Evolutionary conservation across 1,140 invertebrate species (phyloP), one percentile per base, ranked within the genome.

Genomic region (Bombus breviceps): DNA sequence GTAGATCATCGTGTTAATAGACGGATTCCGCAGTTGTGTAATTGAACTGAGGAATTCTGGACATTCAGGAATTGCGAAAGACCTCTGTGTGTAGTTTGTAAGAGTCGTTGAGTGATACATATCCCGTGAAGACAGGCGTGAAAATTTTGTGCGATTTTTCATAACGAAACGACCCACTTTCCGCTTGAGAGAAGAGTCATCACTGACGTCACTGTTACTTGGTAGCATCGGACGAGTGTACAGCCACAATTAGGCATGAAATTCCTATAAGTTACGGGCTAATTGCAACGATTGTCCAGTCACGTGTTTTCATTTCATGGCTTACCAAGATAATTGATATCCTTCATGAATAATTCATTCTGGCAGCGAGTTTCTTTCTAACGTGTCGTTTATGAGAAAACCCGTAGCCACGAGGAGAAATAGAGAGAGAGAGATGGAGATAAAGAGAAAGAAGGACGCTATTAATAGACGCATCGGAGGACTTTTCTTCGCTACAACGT

Each of bases 321-420:
- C 5, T 22, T 13, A n/a, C 15, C 76, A 22, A 13, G 76, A 85
- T 84, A 84, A 84, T 79, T 78, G 82, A 84, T 80, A 85, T 85
- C 66, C 76, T 64, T 85, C 53, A 80, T 85, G 77, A 85, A 85
- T 85, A 80, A 80, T 85, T 73, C 77, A 85, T 78, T 25, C 13
- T 12, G n/a, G 43, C 76, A 22, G 57, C 32, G 18, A n/a, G 68
- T 72, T 59, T 78, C 53, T 43, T 71, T 71, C n/a, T 41, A 62
- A 47, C 9, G 53, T 22, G 64, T 32, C 53, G 64, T 59, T 69
- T 62, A 18, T 25, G 41, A 64, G 77, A 43, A 74, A 85, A 85
- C 68, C 34, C 34, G 39, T 22, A 39, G 57, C 74, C 22, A n/a
- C 4, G 13, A 59, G 37, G 28, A n/a, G 34, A 18, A n/a, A 25